phyloP scores from a whole-genome alignment of 2,888 invertebrate species.

The Tridacna crocea region DNA sequence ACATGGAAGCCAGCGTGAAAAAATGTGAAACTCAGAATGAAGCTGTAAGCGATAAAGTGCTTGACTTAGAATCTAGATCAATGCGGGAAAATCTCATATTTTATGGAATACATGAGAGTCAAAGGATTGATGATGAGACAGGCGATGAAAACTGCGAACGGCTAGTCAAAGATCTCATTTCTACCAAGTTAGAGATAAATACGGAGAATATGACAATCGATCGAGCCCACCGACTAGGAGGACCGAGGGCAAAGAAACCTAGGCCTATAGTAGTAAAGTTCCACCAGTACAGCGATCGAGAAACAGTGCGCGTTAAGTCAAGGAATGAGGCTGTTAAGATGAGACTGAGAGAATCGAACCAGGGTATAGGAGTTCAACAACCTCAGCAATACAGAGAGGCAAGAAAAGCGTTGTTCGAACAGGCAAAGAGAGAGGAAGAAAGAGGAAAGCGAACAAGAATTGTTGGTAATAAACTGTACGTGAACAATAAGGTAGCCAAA shows the following conservation, averaged over 20 bases:
- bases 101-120: slow-evolving; percentile 1
- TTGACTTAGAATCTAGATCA: slow-evolving; percentile 19
- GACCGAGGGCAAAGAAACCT: neutral
- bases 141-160: neutral
- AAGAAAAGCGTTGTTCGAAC: too few species aligned
- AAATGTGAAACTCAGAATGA: neutral
- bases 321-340: neutral
- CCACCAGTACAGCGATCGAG: slow-evolving; percentile 23
- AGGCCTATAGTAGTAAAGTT: slow-evolving; percentile 28
- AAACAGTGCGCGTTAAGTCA: slow-evolving; percentile 8
- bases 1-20: neutral
- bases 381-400: too few species aligned
- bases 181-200: neutral
- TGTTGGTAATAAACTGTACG: too few species aligned
- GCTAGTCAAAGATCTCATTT: slow-evolving; percentile 14
- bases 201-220: neutral
- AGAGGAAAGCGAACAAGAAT: too few species aligned
- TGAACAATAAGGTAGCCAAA: too few species aligned
- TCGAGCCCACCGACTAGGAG: slow-evolving; percentile 20
- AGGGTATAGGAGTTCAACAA: too few species aligned
- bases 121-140: neutral
- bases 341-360: too few species aligned
- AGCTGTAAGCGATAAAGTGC: neutral
- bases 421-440: too few species aligned
- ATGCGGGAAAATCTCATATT: slow-evolving; percentile 29